phyloP scores from a whole-genome alignment of 2,113 vertebrate genomes.

The Siniperca knerii region DNA sequence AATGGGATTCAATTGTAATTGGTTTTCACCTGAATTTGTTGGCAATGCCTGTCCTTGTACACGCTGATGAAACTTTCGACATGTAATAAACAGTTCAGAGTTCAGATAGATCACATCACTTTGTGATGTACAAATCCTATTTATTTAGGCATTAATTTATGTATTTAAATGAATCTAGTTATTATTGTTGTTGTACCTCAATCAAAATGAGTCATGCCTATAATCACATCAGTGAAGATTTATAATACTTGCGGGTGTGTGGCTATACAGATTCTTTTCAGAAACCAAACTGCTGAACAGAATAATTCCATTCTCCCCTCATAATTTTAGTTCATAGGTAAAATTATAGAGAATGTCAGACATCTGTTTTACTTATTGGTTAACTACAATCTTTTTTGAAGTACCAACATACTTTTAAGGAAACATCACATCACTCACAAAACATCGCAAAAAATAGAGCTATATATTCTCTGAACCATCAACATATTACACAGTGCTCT shows the following conservation, averaged over 20 bases:
- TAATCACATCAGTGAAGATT: background rate
- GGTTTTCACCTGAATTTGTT: background rate
- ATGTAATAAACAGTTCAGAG: background rate
- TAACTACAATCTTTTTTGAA: background rate
- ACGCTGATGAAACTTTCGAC: background rate
- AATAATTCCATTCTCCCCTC: fast-evolving
- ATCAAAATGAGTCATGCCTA: background rate
- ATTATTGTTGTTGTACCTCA: background rate
- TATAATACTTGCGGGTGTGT: background rate
- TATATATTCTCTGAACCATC: constrained; percentile 1
- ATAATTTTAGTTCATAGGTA: background rate
- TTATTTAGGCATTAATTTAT: background rate
- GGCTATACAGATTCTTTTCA: background rate
- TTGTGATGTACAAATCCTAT: background rate
- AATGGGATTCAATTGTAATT: too few species aligned
- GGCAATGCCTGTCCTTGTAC: background rate
- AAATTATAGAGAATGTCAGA: background rate
- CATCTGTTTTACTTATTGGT: constrained; percentile 13
- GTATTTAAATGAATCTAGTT: background rate
- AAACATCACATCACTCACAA: constrained; percentile 14
- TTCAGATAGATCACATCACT: background rate
- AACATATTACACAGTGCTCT: background rate
- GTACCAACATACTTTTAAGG: background rate
- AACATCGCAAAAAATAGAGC: background rate
- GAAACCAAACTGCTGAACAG: background rate